phyloP scores from a whole-genome alignment of 2,797 vertebrate species.

The Rhincodon typus region DNA sequence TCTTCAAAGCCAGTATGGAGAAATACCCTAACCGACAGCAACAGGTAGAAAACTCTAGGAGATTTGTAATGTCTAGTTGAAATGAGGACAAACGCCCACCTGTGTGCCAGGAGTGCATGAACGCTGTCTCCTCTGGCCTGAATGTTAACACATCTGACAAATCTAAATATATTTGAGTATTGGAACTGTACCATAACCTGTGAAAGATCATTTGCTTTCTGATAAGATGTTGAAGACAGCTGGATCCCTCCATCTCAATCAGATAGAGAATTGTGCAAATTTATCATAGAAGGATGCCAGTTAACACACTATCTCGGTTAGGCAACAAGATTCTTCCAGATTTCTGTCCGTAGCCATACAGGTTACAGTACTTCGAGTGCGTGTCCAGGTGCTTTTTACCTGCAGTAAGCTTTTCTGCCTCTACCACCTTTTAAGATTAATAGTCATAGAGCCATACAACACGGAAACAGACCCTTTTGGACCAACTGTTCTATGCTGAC shows the following conservation, averaged over 20 bases:
- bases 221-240: background rate
- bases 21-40: slow-evolving; percentile 76
- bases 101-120: background rate
- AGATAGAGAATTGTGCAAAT: background rate
- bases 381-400: background rate
- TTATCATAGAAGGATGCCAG: background rate
- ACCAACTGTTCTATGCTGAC: no score
- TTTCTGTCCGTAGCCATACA: background rate
- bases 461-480: no score
- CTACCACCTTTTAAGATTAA: background rate
- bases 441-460: no score
- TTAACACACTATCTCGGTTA: background rate
- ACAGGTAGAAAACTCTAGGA: slow-evolving; percentile 61
- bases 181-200: background rate
- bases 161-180: background rate
- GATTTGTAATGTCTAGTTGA: background rate
- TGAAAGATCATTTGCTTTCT: background rate
- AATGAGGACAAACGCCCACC: background rate
- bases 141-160: background rate
- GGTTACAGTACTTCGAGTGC: no score
- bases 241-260: background rate
- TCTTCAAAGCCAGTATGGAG: slow-evolving; percentile 69
- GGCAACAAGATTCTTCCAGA: background rate
- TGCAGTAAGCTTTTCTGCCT: background rate
- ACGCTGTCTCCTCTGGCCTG: background rate